These are phyloP conservation scores for Pardalotus punctatus DNA, from an alignment of 2,113 vertebrate species.

Conservation along the genomic window DNA sequence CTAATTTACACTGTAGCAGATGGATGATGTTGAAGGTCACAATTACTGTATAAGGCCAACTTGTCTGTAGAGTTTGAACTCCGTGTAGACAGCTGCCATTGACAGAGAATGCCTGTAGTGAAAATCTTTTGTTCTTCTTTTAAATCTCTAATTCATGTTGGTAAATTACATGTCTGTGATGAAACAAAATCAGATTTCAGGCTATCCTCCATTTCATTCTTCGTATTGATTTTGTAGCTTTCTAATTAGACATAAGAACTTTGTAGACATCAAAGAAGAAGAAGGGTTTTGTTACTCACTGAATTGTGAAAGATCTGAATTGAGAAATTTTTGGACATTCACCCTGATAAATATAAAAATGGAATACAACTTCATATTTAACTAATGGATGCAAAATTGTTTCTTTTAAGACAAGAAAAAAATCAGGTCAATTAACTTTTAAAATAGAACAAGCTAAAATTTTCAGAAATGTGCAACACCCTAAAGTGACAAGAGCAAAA, in stretches of 20 bases:
- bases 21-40: slow-evolving; percentile 48
- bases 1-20: slow-evolving; percentile 47
- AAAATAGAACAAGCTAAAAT: not conserved
- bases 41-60: slow-evolving; percentile 9
- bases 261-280: not conserved
- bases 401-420: not conserved
- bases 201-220: not conserved
- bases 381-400: not conserved
- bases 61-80: slow-evolving; percentile 1
- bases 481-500: not conserved
- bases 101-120: not conserved
- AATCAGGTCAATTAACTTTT: not conserved
- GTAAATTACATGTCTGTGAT: not conserved
- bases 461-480: not conserved
- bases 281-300: not conserved
- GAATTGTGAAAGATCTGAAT: not conserved
- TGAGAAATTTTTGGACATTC: not conserved
- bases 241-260: slow-evolving; percentile 34
- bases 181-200: slow-evolving; percentile 17
- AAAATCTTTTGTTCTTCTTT: slow-evolving; percentile 50
- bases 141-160: not conserved
- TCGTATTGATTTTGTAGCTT: not conserved
- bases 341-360: not conserved
- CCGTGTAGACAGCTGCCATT: not conserved
- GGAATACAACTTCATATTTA: not conserved